These are phyloP conservation scores for Scartelaos histophorus DNA, from an alignment of 2,113 vertebrate genomes.

Conservation along the genomic window DNA sequence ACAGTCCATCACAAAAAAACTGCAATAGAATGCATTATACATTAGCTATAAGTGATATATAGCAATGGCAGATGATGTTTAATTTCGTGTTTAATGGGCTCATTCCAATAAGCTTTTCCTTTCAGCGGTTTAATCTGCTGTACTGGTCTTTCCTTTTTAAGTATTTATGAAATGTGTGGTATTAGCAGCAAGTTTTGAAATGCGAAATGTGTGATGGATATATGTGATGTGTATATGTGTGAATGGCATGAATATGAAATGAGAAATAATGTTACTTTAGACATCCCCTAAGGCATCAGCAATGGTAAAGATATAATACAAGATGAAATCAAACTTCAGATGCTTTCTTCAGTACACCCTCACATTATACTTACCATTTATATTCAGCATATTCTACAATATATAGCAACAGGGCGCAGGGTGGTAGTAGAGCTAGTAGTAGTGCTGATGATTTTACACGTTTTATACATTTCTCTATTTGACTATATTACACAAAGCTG, in stretches of 20 bases:
- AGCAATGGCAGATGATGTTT: slow-evolving; percentile 31
- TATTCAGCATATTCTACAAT: background rate
- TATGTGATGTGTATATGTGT: background rate
- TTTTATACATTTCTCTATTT: too few relatives aligned
- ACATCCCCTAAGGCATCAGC: background rate
- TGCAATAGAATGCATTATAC: slow-evolving; percentile 38
- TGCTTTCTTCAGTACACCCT: background rate
- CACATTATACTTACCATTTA: background rate
- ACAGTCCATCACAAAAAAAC: slow-evolving; percentile 56
- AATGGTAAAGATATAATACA: background rate
- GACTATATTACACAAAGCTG: too few relatives aligned
- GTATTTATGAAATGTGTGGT: slow-evolving; percentile 57
- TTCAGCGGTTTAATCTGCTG: slow-evolving; percentile 22
- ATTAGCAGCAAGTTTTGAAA: slow-evolving; percentile 40
- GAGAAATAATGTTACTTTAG: background rate
- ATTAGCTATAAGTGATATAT: slow-evolving; percentile 40
- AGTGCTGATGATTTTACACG: too few relatives aligned
- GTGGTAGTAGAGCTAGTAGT: too few relatives aligned
- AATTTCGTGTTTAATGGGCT: slow-evolving; percentile 58
- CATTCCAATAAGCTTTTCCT: slow-evolving; percentile 34
- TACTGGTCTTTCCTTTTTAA: slow-evolving; percentile 56
- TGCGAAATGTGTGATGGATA: slow-evolving; percentile 24
- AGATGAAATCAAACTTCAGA: background rate
- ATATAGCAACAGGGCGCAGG: background rate
- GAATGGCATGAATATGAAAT: slow-evolving; percentile 1